Evolutionary conservation across 1,140 invertebrate species (phyloP), one percentile per base, ranked within the genome.

Genomic region (Centruroides sculpturatus): DNA sequence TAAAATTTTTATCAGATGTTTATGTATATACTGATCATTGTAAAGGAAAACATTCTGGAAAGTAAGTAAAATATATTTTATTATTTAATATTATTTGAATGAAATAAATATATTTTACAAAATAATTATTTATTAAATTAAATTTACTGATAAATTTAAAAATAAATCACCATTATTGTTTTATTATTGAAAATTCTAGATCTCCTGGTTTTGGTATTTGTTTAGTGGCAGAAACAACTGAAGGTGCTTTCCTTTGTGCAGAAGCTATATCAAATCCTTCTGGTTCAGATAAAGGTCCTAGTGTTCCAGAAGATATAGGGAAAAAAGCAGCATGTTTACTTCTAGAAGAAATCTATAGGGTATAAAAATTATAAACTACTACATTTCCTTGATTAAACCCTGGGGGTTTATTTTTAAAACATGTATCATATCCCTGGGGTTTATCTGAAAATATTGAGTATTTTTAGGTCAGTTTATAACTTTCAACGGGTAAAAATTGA

Each of bases 1-100:
- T 94, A 3, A 87, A 94, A 54, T 98, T 90, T 73, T 70, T 99
- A 46, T 87, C 93, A 9, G 95, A 99, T 77, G 84, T 99, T 59
- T 98, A 94, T 70, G 91, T 98, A 64, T 85, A 87, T 69, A 88
- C 89, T 13, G 95, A 98, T 78, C 89, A 92, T 72, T 82, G 84
- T 69, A 85, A 86, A 72, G 91, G 93, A 35, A 80, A 81, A 59
- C 80, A 83, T 64, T 84, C 87, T 54, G 93, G 94, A 62, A 89
- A 88, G 80, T 92, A 84, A 70, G 85, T 86, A 13, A 85, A 77
- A 55, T 66, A 64, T 56, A 57, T 51, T 53, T 59, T 57, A 55
- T 61, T 57, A 61, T 61, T 51, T 60, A 6, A n/a, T 51, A 7
- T 57, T 34, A n/a, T 36, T 13, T 8, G 10, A 35, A 47, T 47